phyloP scores from a whole-genome alignment of 2,113 vertebrate genomes.

The Procavia capensis region DNA sequence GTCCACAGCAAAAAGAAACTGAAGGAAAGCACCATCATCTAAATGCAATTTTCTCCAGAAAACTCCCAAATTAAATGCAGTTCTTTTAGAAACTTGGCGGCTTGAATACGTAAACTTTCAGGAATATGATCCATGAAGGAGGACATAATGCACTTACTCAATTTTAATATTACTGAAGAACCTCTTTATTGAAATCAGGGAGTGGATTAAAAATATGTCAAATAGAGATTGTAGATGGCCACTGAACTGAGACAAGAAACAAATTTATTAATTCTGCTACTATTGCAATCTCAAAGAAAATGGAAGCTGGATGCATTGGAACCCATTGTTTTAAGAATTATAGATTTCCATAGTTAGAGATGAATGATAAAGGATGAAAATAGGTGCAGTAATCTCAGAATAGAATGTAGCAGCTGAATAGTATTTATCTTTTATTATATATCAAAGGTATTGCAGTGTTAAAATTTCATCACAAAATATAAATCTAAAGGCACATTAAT shows the following conservation, averaged over 20 bases:
- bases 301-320: constrained; percentile 53
- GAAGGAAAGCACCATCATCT: neutral
- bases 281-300: constrained; percentile 47
- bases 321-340: constrained; percentile 69
- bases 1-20: neutral
- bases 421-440: constrained; percentile 79
- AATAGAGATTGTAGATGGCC: constrained; percentile 27
- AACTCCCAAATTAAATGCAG: too few relatives aligned
- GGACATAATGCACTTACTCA: neutral
- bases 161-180: constrained; percentile 53
- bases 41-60: neutral
- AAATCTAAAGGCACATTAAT: constrained; percentile 61
- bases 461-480: constrained; percentile 75
- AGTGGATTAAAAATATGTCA: constrained; percentile 34
- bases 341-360: constrained; percentile 74
- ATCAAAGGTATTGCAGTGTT: constrained; percentile 64
- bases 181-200: constrained; percentile 39
- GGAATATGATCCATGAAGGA: neutral
- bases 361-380: constrained; percentile 77
- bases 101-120: neutral
- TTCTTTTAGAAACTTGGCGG: neutral
- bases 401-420: constrained; percentile 62
- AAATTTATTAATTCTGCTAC: constrained; percentile 10
- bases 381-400: constrained; percentile 60
- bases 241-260: constrained; percentile 15